Evolutionary conservation across 2,797 vertebrate species (phyloP).

Genomic region (Alca torda): DNA sequence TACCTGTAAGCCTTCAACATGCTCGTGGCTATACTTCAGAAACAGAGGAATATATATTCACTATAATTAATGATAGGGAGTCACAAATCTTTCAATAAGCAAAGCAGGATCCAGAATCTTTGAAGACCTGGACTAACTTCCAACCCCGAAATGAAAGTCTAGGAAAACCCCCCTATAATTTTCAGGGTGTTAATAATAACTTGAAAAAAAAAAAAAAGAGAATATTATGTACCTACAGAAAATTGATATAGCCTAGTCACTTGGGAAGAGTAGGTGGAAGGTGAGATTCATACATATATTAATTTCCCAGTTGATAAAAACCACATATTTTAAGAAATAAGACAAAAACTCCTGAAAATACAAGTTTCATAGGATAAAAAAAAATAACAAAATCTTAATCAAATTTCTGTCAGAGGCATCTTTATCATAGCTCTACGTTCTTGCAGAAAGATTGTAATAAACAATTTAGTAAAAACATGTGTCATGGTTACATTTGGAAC

Average conservation of each 20-base stretch:
- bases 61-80: background rate
- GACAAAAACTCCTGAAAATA: background rate
- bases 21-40: background rate
- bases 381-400: background rate
- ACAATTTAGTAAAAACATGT: background rate
- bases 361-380: accelerated
- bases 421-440: background rate
- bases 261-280: background rate
- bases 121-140: background rate
- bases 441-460: background rate
- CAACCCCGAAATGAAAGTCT: background rate
- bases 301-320: background rate
- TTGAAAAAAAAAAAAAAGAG: accelerated
- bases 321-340: background rate
- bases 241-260: background rate
- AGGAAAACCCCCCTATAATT: background rate
- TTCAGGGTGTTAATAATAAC: background rate
- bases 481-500: background rate
- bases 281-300: background rate
- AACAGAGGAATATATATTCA: background rate
- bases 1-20: background rate
- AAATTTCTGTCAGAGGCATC: background rate
- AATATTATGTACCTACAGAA: background rate
- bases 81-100: background rate
- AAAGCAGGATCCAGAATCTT: background rate